These are phyloP conservation scores for Nesogale talazaci DNA, from an alignment of 2,113 vertebrate genomes.

Conservation along the genomic window DNA sequence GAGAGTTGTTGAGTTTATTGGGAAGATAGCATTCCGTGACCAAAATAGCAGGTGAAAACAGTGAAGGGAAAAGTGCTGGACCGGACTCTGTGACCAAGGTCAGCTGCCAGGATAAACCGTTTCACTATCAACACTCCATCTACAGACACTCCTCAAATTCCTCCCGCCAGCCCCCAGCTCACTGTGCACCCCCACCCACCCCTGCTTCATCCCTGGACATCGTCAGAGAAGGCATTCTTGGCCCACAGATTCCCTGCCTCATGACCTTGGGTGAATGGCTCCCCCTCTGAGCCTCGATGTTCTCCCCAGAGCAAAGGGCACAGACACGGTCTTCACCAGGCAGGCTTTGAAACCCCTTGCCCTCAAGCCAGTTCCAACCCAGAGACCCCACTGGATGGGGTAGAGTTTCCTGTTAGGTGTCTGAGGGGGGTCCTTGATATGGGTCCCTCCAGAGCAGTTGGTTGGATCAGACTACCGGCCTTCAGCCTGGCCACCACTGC, in stretches of 20 bases:
- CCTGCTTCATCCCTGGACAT: fast-evolving
- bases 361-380: not conserved
- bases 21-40: not conserved
- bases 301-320: not conserved
- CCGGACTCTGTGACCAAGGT: not conserved
- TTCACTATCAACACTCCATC: not conserved
- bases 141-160: not conserved
- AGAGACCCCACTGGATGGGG: no score
- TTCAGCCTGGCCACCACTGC: not conserved
- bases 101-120: not conserved
- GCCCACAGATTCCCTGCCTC: no score
- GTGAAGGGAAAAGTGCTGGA: not conserved
- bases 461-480: no score
- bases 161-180: not conserved
- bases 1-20: not conserved
- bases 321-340: not conserved
- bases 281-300: not conserved
- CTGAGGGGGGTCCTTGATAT: no score
- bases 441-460: no score
- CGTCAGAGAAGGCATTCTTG: no score
- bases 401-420: no score
- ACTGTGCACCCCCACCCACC: no score
- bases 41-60: not conserved
- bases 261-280: not conserved
- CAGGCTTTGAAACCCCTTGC: not conserved